Base-by-base conservation (phyloP, 2,797 vertebrate species). In the Naso thynnoides region DNA sequence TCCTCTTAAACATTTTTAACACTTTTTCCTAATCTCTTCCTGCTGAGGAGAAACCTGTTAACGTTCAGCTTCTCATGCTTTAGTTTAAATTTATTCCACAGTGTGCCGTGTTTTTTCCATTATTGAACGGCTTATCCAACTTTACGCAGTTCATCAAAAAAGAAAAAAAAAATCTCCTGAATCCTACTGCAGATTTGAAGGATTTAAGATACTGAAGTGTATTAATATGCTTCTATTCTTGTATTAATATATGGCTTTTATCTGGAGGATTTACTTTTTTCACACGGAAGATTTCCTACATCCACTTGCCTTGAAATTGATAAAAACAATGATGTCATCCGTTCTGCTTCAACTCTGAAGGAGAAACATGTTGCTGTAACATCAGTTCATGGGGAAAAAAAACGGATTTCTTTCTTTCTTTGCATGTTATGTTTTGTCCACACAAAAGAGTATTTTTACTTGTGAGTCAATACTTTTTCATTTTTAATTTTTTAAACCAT, bases 361-460 rank as follows among this genome's bases (percentile, higher is more conserved):
- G 59, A 63, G 61, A 50, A 23, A 0, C 19, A 21, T 76, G 52
- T 41, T 62, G 66, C 60, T 7, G 33, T 69, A 61, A 70, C 56
- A 85, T 81, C 56, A 70, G 70, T 54, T 76, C 61, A 82, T 76
- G 81, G n/a, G n/a, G 72, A 62, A 73, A 80, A 68, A 48, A 53
- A n/a, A 10, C 33, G 8, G 33, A 33, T n/a, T n/a, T n/a, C n/a
- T n/a, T n/a, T n/a, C 33, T 44, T 33, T 53, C 48, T 38, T 27
- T 66, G 6, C 24, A 57, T 65, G 21, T 47, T 44, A 56, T 13
- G 44, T 23, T 49, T 64, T 33, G 68, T 71, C 29, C 41, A n/a
- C 39, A 23, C 52, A 27, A 23, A 56, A 38, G 6, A 31, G 11
- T 39, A 50, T 63, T 74, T 68, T 24, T 38, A 41, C 15, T 26